Evolutionary conservation across 1,140 invertebrate species (phyloP).

Genomic region (Meteorus sp.): DNA sequence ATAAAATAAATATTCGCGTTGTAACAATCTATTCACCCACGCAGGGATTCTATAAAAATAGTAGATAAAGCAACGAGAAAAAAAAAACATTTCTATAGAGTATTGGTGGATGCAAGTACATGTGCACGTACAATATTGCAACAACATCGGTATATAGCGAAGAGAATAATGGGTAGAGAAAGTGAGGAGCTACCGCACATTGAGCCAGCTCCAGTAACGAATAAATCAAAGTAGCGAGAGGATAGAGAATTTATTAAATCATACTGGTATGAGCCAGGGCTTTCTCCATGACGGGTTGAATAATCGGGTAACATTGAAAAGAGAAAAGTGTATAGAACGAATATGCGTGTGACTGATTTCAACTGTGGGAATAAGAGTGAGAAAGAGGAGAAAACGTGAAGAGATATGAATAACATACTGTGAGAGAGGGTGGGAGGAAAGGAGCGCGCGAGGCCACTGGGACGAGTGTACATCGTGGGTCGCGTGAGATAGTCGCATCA

Average conservation of each 20-base stretch:
- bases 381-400: slow-evolving; percentile 5
- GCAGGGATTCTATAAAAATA: no score
- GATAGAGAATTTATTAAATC: slow-evolving; percentile 26
- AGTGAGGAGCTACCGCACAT: slow-evolving; percentile 19
- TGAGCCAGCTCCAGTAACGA: slow-evolving; percentile 6
- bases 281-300: slow-evolving; percentile 19
- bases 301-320: slow-evolving; percentile 8
- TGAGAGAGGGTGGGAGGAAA: neutral
- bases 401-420: slow-evolving; percentile 11
- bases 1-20: no score
- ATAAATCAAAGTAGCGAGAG: slow-evolving; percentile 22
- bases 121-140: no score
- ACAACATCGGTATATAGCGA: no score
- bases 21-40: no score
- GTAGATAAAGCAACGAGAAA: no score
- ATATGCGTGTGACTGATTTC: no score
- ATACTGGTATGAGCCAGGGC: slow-evolving; percentile 9
- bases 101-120: no score
- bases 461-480: slow-evolving; percentile 26
- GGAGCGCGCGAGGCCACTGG: neutral
- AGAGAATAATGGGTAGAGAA: slow-evolving; percentile 12
- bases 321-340: no score
- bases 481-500: slow-evolving; percentile 54
- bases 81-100: no score
- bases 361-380: slow-evolving; percentile 21